phyloP scores from a whole-genome alignment of 92 coral and sea anemone species.

The Desmophyllum pertusum region DNA sequence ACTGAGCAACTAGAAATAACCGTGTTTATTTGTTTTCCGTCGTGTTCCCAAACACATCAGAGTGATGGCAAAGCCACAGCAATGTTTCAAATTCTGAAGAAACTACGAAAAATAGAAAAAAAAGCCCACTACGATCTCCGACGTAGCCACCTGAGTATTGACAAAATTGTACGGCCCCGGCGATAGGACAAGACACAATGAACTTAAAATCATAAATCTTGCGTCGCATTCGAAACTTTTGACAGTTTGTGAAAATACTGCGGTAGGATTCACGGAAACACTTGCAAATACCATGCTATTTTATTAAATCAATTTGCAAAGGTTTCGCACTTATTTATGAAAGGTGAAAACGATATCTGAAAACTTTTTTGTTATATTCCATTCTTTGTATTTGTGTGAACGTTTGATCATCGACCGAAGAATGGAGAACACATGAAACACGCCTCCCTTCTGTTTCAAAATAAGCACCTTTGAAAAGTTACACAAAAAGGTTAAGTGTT shows the following conservation, averaged over 20 bases:
- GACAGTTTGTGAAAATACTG: conserved; percentile 23
- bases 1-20: background rate
- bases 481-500: conserved; percentile 27
- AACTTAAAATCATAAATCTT: conserved; percentile 44
- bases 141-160: conserved; percentile 41
- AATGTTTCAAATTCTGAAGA: background rate
- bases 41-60: background rate
- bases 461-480: conserved; percentile 19
- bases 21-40: conserved; percentile 9
- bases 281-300: conserved; percentile 13
- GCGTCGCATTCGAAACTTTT: background rate
- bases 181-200: conserved; percentile 25
- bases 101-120: background rate
- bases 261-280: conserved; percentile 17
- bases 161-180: background rate
- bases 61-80: background rate
- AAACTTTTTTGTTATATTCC: background rate
- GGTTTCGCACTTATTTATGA: background rate
- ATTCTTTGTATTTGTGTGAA: background rate
- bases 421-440: conserved; percentile 17
- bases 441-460: conserved; percentile 38
- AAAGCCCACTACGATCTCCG: conserved; percentile 6
- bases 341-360: background rate
- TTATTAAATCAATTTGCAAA: conserved; percentile 2
- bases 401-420: background rate